A percentile compares a stretch with the other conserved stretches of the same genome.
These are phyloP conservation scores for Anolis carolinensis DNA, from an alignment of 2,113 vertebrate genomes.

Conservation along the genomic window DNA sequence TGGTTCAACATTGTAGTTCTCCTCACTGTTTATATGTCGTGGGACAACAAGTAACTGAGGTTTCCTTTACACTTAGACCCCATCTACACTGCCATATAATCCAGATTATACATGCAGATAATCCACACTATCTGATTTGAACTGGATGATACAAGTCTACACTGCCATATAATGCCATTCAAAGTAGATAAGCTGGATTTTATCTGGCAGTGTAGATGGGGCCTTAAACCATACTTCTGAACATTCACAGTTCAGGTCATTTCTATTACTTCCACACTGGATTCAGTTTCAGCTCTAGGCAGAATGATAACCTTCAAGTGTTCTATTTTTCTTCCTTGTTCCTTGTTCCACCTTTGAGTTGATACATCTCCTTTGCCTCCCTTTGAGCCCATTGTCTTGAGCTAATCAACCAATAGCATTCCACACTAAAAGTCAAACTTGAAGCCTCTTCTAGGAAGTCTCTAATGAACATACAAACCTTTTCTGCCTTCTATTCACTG, in stretches of 20 bases:
- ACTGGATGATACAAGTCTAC: too few species aligned
- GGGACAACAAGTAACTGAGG: not conserved
- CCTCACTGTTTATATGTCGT: not conserved
- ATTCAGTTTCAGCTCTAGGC: not conserved
- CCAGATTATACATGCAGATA: too few species aligned
- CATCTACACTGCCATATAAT: too few species aligned
- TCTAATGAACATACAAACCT: conserved; percentile 6
- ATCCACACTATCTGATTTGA: too few species aligned
- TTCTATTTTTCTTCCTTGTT: not conserved
- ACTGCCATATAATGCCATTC: too few species aligned
- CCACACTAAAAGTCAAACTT: not conserved
- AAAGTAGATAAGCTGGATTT: too few species aligned
- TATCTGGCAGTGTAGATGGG: too few species aligned
- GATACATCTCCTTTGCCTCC: not conserved
- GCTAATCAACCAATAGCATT: not conserved
- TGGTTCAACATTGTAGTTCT: not conserved
- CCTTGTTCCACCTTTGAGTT: not conserved
- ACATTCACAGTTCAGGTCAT: not conserved
- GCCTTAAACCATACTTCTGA: not conserved
- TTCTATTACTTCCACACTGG: not conserved
- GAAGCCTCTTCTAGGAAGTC: fast-evolving
- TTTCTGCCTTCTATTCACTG: not conserved
- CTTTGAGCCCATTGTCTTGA: not conserved
- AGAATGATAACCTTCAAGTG: not conserved
- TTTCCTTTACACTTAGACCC: not conserved